Percentiles rank a stretch among this genome's conserved stretches.
Conservation (phyloP, 2,113 vertebrate genomes). For the Todiramphus chloris region DNA sequence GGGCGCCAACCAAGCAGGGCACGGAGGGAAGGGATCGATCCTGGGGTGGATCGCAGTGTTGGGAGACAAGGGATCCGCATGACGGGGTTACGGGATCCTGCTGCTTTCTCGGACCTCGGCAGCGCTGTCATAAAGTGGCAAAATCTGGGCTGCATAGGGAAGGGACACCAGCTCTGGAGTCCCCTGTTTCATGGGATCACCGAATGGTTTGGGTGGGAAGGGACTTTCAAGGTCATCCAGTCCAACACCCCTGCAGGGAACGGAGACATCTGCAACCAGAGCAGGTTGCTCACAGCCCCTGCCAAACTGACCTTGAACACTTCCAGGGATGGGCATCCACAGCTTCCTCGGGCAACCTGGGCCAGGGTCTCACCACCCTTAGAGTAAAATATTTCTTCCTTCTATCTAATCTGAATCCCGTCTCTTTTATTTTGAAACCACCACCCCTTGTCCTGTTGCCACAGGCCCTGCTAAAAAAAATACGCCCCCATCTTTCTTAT, state of each 20-base stretch:
- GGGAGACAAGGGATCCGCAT: rapidly evolving
- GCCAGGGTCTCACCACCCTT: background rate
- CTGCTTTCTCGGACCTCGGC: background rate
- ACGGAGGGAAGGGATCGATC: rapidly evolving
- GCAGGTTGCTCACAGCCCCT: background rate
- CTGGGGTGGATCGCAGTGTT: background rate
- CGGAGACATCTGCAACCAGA: background rate
- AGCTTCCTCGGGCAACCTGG: background rate
- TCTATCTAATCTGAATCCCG: background rate
- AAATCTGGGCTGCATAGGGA: background rate
- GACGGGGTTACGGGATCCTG: rapidly evolving
- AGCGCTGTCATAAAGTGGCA: background rate
- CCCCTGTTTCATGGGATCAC: background rate
- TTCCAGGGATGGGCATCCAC: background rate
- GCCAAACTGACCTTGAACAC: background rate
- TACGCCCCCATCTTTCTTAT: background rate
- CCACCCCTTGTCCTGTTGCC: background rate
- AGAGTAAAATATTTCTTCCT: background rate
- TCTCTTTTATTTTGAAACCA: background rate
- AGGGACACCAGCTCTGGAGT: background rate
- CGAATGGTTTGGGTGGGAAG: background rate
- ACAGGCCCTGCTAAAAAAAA: background rate
- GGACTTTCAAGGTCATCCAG: background rate
- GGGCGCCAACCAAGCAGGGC: rapidly evolving
- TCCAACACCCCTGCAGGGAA: background rate